These are phyloP conservation scores for Epinotia brunnichana DNA, from an alignment of 2,888 invertebrate species.

Conservation along the genomic window DNA sequence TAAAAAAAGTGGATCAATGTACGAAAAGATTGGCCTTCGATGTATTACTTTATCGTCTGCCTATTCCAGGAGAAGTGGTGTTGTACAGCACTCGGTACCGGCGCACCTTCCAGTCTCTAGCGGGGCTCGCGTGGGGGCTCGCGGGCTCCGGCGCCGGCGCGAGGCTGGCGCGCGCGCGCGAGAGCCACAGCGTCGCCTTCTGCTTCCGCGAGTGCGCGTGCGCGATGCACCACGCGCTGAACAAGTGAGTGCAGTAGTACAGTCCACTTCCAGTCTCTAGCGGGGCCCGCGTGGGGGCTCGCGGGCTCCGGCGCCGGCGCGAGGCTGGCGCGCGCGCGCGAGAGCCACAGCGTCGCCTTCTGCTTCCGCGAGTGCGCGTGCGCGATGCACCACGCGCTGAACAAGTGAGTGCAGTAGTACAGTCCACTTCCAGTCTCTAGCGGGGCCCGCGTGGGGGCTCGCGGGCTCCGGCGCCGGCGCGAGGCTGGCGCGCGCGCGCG, in stretches of 20 bases:
- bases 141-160: conserved; percentile 70
- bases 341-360: conserved; percentile 92
- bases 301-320: conserved; percentile 70
- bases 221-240: conserved; percentile 85
- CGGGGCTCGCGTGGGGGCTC: conserved; percentile 85
- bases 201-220: conserved; percentile 95
- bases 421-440: conserved; percentile 90
- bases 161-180: conserved; percentile 86
- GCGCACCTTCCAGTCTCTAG: conserved; percentile 95
- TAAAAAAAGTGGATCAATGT: too few relatives aligned
- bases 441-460: conserved; percentile 85
- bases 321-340: conserved; percentile 86
- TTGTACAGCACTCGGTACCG: conserved; percentile 93
- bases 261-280: conserved; percentile 90
- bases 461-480: conserved; percentile 70
- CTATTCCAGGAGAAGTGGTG: conserved; percentile 81
- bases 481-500: conserved; percentile 86
- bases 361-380: conserved; percentile 95
- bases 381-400: conserved; percentile 85
- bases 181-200: conserved; percentile 92
- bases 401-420: conserved; percentile 62
- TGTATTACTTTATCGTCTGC: too few relatives aligned
- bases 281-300: conserved; percentile 85
- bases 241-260: conserved; percentile 62
- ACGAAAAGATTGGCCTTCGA: too few relatives aligned